Percentiles rank a stretch among this genome's conserved stretches.
Evolutionary conservation across 2,113 vertebrate species (phyloP).

Genomic region (Ciconia maguari): DNA sequence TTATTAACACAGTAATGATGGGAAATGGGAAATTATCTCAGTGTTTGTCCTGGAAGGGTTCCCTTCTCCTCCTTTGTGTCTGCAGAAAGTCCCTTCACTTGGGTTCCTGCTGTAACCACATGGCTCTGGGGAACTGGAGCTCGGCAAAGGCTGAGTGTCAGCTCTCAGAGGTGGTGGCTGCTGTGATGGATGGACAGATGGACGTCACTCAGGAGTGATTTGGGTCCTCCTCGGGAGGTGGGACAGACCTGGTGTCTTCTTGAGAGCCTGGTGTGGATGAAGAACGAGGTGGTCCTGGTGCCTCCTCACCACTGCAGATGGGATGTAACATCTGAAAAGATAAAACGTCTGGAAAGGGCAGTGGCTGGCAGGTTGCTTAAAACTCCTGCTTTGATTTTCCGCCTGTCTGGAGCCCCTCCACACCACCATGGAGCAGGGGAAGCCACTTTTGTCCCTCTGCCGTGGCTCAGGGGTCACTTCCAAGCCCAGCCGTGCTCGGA

Average conservation of each 20-base stretch:
- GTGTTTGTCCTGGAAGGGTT: not conserved
- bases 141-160: not conserved
- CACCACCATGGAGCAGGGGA: accelerated
- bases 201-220: not conserved
- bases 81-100: not conserved
- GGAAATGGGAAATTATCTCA: not conserved
- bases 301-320: not conserved
- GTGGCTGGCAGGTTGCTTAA: not conserved
- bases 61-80: not conserved
- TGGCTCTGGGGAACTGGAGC: not conserved
- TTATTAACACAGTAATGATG: not conserved
- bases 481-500: accelerated
- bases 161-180: not conserved
- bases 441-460: not conserved
- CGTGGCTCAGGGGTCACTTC: not conserved
- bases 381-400: not conserved
- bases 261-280: not conserved
- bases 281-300: not conserved
- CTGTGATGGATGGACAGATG: not conserved
- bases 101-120: not conserved
- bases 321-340: not conserved
- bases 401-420: not conserved
- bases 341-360: not conserved
- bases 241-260: not conserved
- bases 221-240: not conserved